A percentile compares a stretch with the other conserved stretches of the same genome.
Conservation (phyloP, 2,113 vertebrate species). For the Chroicocephalus ridibundus region DNA sequence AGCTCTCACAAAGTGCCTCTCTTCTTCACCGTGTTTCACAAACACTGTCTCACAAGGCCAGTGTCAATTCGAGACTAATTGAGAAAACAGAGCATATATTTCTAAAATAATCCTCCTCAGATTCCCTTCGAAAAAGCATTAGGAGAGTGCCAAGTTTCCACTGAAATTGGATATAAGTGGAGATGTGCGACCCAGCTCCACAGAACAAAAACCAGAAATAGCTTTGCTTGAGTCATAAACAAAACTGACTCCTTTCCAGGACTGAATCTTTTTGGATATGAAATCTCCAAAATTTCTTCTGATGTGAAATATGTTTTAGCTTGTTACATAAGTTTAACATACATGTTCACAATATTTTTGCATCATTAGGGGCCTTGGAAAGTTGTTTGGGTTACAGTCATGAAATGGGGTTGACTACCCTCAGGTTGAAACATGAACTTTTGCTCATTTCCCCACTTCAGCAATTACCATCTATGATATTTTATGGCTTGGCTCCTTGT, state of each 20-base stretch:
- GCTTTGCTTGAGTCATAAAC: neutral
- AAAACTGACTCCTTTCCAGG: neutral
- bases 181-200: slow-evolving; percentile 6
- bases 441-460: neutral
- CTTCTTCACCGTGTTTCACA: neutral
- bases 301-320: accelerated
- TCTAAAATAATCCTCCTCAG: slow-evolving; percentile 12
- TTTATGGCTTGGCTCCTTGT: neutral
- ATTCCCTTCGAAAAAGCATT: neutral
- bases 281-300: neutral
- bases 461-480: neutral
- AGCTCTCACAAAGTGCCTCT: neutral
- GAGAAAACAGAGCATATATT: slow-evolving; percentile 2
- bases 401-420: neutral
- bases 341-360: neutral
- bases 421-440: neutral
- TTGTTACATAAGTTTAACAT: neutral
- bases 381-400: neutral
- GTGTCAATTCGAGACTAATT: neutral
- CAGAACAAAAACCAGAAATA: slow-evolving; percentile 10
- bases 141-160: slow-evolving; percentile 32
- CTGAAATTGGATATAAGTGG: neutral
- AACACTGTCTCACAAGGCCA: slow-evolving; percentile 11
- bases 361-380: neutral
- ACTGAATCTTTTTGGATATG: neutral